Conservation (phyloP, 2,888 invertebrate genomes). For the Pachycephus smyrnensis region DNA sequence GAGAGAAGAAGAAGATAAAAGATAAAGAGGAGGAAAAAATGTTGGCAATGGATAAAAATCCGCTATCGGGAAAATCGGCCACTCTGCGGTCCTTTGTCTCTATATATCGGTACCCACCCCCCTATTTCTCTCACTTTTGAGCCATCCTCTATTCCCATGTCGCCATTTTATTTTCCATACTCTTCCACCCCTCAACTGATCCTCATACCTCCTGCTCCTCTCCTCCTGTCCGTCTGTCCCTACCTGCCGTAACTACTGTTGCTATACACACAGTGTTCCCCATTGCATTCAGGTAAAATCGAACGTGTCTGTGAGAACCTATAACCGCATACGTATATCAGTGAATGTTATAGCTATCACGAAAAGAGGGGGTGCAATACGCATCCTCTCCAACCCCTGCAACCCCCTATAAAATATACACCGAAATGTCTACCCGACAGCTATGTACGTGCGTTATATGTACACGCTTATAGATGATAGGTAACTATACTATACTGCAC, state of each 20-base stretch:
- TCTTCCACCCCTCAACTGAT: slow-evolving; percentile 6
- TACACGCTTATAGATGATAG: neutral
- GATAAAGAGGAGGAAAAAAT: slow-evolving; percentile 17
- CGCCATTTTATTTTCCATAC: neutral
- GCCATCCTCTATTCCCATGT: slow-evolving; percentile 9
- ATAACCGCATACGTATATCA: neutral
- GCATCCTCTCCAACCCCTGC: slow-evolving; percentile 15
- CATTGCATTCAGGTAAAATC: neutral
- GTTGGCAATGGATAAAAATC: slow-evolving; percentile 51
- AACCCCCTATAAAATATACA: slow-evolving; percentile 46
- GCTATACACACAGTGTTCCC: neutral
- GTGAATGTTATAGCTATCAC: neutral
- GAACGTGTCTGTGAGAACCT: neutral
- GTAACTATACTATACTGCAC: neutral
- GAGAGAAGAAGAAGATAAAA: slow-evolving; percentile 30
- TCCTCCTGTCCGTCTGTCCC: slow-evolving; percentile 6
- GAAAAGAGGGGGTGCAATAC: slow-evolving; percentile 32
- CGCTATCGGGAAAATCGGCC: slow-evolving; percentile 64
- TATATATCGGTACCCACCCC: slow-evolving; percentile 3
- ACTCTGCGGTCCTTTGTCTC: slow-evolving; percentile 31
- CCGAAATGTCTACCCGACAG: slow-evolving; percentile 42
- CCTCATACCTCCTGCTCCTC: slow-evolving; percentile 1
- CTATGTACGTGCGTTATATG: slow-evolving; percentile 27
- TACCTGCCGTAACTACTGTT: neutral
- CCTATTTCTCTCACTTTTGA: neutral